These are phyloP conservation scores for Parazoanthus swiftii DNA, from an alignment of 92 coral and sea anemone species.

Conservation along the genomic window DNA sequence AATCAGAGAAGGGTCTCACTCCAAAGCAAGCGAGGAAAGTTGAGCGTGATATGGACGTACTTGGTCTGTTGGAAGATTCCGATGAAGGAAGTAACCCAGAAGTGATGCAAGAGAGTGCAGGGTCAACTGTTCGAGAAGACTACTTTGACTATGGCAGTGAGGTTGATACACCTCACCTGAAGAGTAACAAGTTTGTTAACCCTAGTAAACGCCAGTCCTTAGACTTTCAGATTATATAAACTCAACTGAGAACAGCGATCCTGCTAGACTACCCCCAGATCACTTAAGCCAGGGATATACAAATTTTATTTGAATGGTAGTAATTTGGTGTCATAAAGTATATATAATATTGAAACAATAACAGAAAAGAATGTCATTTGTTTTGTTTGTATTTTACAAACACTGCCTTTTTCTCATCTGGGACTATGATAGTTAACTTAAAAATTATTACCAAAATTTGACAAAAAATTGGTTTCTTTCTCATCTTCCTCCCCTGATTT, in stretches of 20 bases:
- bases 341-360: too few species aligned
- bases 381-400: too few species aligned
- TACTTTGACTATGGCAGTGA: slow-evolving; percentile 93
- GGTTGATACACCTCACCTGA: slow-evolving; percentile 43
- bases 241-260: neutral
- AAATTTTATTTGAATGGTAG: neutral
- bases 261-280: neutral
- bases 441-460: too few species aligned
- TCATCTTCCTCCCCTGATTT: too few species aligned
- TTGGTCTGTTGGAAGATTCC: slow-evolving; percentile 53
- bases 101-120: neutral
- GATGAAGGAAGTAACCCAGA: slow-evolving; percentile 11
- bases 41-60: slow-evolving; percentile 58
- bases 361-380: too few species aligned
- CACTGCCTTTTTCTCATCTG: too few species aligned
- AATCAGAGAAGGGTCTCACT: slow-evolving; percentile 39
- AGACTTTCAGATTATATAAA: slow-evolving; percentile 30
- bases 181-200: slow-evolving; percentile 17
- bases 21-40: slow-evolving; percentile 54
- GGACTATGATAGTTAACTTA: too few species aligned
- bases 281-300: neutral
- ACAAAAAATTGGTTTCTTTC: too few species aligned
- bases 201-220: slow-evolving; percentile 26
- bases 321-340: too few species aligned
- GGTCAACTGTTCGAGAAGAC: slow-evolving; percentile 80